Evolutionary conservation across 2,797 vertebrate genomes (phyloP), one percentile per base, ranked within the genome.

Genomic region (Okamejei kenojei): DNA sequence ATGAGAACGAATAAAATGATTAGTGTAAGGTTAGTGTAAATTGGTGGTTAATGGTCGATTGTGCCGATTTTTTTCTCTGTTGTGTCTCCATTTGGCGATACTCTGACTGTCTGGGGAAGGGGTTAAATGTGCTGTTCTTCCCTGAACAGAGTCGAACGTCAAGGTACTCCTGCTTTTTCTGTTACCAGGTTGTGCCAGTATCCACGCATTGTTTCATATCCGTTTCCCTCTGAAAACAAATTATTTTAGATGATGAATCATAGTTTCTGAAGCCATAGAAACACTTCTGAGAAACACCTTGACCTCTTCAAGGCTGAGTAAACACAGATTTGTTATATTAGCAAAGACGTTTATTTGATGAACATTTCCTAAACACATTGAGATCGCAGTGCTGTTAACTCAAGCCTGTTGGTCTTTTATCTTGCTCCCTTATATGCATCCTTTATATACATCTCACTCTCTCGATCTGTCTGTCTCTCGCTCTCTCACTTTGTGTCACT

Each of bases 181-280:
- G 90, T 65, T 91, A 38, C 90, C 90, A 91, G 35, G 3, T 74
- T 91, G 35, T 74, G 17, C 10, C 38, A 21, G 23, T 54, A 54
- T 71, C 90, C 21, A 54, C 90, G 54, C 54, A 91, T 74, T 91
- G 68, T 91, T 91, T 91, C 90, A 74, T 91, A 54, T 74, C 68
- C 68, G 9, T 54, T 45, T 91, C 38, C 68, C 90, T 54, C 90
- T 54, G 90, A 73, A 90, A 90, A 65, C 65, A 21, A 90, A 71
- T 90, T 90, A 90, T 74, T 91, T 91, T 8, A 74, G 17, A 68
- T 38, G 68, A 91, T 91, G 90, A 91, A 91, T 91, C 68, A 91
- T 74, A 91, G 35, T 91, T 91, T 65, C 88, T 90, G 88, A 90
- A 90, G 88, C 65, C 88, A 90, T 90, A 45, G 90, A 74, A 91